Evolutionary conservation across 2,113 vertebrate species (phyloP).

Genomic region (Rostratula benghalensis): DNA sequence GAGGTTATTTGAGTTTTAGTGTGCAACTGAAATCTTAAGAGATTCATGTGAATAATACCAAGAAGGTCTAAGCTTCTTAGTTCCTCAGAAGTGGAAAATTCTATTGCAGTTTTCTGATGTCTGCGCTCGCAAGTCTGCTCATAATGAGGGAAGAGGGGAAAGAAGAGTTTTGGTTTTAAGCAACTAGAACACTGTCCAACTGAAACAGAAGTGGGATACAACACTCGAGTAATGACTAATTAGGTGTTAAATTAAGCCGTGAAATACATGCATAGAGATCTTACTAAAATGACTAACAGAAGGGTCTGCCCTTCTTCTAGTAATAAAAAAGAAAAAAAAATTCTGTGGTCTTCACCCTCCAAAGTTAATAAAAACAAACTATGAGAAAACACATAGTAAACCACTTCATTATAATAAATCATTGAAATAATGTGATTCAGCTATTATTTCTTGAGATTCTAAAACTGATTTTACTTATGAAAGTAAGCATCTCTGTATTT

Average conservation of each 20-base stretch:
- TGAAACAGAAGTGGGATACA: neutral
- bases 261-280: neutral
- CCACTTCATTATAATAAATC: neutral
- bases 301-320: neutral
- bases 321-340: neutral
- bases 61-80: neutral
- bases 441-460: neutral
- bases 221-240: neutral
- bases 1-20: neutral
- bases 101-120: neutral
- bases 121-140: neutral
- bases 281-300: neutral
- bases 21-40: neutral
- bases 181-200: neutral
- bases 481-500: neutral
- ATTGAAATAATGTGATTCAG: neutral
- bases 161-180: neutral
- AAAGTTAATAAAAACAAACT: neutral
- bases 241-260: neutral
- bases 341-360: neutral
- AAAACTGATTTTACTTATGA: neutral
- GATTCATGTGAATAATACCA: neutral
- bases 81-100: neutral
- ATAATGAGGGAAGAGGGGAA: neutral
- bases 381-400: neutral